phyloP scores from a whole-genome alignment of 2,888 invertebrate species.

The Tachina grossa region DNA sequence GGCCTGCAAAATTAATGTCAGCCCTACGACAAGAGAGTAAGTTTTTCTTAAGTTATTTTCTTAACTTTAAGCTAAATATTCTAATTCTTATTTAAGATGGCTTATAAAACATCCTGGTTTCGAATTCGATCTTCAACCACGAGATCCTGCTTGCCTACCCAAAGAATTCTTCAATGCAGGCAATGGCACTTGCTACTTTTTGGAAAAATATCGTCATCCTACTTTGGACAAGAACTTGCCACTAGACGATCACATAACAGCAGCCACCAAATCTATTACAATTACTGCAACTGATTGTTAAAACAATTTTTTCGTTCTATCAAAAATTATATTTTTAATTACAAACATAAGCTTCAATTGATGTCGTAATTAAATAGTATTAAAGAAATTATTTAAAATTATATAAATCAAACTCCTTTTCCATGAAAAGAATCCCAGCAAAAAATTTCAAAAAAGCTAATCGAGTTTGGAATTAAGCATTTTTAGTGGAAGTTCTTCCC shows the following conservation, averaged over 20 bases:
- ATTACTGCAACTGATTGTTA: conserved; percentile 65
- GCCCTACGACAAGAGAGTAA: conserved; percentile 96
- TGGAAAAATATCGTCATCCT: conserved; percentile 90
- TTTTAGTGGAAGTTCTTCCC: too few species aligned
- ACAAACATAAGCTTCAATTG: conserved; percentile 21
- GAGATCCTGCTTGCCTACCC: conserved; percentile 90
- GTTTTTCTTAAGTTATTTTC: conserved; percentile 76
- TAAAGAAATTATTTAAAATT: too few species aligned
- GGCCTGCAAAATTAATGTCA: conserved; percentile 94
- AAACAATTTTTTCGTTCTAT: background rate
- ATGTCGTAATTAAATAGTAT: background rate
- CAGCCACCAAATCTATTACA: conserved; percentile 81
- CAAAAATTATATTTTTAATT: background rate
- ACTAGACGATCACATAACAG: conserved; percentile 81
- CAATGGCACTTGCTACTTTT: conserved; percentile 93
- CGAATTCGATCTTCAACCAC: conserved; percentile 86
- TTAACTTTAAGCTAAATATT: conserved; percentile 5
- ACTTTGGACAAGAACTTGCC: conserved; percentile 85
- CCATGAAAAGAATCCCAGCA: too few species aligned
- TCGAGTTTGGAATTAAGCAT: too few species aligned
- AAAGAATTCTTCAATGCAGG: conserved; percentile 91
- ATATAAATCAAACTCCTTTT: too few species aligned
- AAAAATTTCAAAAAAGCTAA: too few species aligned
- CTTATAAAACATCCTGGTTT: conserved; percentile 90
- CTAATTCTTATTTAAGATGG: conserved; percentile 84